These are phyloP conservation scores for Heterodera filipjevi DNA, from an alignment of 2,888 invertebrate genomes.

Conservation along the genomic window DNA sequence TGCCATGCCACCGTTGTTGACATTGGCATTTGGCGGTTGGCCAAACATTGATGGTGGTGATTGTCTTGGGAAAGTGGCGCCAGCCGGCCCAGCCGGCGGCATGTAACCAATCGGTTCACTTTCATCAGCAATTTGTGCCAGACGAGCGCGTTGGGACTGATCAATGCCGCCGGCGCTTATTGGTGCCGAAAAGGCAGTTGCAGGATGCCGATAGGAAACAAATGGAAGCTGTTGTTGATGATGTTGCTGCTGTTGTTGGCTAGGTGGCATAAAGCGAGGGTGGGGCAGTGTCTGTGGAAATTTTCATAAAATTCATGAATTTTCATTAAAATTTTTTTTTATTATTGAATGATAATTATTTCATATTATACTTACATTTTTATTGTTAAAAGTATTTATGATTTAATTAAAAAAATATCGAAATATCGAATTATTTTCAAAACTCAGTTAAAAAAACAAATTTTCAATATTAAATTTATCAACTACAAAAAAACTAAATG, in stretches of 20 bases:
- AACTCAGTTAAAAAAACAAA: too few species aligned
- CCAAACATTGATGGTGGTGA: not conserved
- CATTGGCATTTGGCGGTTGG: not conserved
- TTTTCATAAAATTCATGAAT: not conserved
- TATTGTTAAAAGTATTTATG: too few species aligned
- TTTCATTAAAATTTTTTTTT: too few species aligned
- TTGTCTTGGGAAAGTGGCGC: not conserved
- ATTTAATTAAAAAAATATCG: not conserved
- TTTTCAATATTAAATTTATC: too few species aligned
- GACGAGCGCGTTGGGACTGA: not conserved
- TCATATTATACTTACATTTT: too few species aligned
- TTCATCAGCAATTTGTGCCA: constrained; percentile 21
- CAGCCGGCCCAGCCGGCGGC: not conserved
- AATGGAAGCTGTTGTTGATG: constrained; percentile 3
- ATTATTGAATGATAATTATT: too few species aligned
- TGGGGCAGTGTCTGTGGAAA: not conserved
- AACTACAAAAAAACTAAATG: too few species aligned
- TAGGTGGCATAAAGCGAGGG: not conserved
- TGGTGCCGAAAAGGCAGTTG: not conserved
- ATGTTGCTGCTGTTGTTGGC: not conserved
- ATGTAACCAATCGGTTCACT: constrained; percentile 3
- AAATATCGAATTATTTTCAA: too few species aligned
- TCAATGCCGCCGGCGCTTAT: constrained; percentile 11
- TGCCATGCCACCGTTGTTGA: not conserved
- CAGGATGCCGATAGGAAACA: constrained; percentile 12